phyloP scores from a whole-genome alignment of 2,113 vertebrate species.

The Arothron firmamentum region DNA sequence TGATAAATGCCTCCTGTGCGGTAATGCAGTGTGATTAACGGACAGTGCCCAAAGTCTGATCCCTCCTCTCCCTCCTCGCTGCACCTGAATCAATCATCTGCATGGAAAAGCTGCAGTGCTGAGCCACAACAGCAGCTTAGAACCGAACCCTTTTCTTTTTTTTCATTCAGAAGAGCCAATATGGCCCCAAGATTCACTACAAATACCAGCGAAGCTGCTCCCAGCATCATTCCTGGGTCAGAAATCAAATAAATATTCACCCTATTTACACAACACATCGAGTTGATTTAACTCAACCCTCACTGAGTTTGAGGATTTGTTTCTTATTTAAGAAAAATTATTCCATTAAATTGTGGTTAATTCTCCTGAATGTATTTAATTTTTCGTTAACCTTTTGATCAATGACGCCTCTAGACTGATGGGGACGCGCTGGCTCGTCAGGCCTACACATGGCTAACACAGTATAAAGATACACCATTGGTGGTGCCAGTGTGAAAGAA shows the following conservation, averaged over 20 bases:
- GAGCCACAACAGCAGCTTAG: constrained; percentile 47
- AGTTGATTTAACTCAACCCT: not conserved
- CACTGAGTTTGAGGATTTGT: not conserved
- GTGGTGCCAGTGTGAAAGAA: too few relatives aligned
- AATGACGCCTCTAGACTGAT: too few relatives aligned
- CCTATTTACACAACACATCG: not conserved
- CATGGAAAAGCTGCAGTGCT: constrained; percentile 63
- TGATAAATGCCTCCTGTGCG: constrained; percentile 75
- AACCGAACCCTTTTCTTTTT: constrained; percentile 27
- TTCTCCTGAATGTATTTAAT: too few relatives aligned
- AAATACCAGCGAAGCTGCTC: not conserved
- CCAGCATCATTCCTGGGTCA: not conserved
- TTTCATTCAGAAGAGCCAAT: constrained; percentile 25
- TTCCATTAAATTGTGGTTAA: too few relatives aligned
- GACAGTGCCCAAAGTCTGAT: constrained; percentile 65
- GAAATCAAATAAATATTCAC: not conserved
- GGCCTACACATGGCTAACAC: too few relatives aligned
- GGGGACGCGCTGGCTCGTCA: too few relatives aligned
- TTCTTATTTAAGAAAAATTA: not conserved
- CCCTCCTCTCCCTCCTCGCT: constrained; percentile 53
- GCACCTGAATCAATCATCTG: constrained; percentile 74
- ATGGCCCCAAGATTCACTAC: constrained; percentile 24
- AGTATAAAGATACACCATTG: too few relatives aligned
- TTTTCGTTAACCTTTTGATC: too few relatives aligned
- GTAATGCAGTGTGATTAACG: constrained; percentile 75